Percentiles rank a stretch among this genome's conserved stretches.
Evolutionary conservation across 1,140 invertebrate species (phyloP).

Genomic region (Latrodectus geometricus): DNA sequence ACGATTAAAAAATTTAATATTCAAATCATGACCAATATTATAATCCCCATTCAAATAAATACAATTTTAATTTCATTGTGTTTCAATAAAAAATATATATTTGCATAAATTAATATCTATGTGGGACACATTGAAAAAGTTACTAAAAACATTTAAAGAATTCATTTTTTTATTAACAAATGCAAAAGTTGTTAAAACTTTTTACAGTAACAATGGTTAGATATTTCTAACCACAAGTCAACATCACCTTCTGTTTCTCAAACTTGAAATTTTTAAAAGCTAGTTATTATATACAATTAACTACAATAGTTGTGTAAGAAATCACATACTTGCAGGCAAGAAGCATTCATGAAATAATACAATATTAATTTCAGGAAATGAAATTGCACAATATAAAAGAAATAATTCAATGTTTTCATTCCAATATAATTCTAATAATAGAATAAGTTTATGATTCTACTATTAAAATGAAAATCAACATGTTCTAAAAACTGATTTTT

Average conservation of each 20-base stretch:
- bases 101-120: no score
- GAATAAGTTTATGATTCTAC: background rate
- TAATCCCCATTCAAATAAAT: no score
- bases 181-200: conserved; percentile 57
- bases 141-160: no score
- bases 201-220: conserved; percentile 54
- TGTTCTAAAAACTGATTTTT: no score
- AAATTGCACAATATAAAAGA: background rate
- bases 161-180: conserved; percentile 46
- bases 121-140: no score
- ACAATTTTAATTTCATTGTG: no score
- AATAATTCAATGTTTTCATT: background rate
- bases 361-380: background rate
- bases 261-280: conserved; percentile 30
- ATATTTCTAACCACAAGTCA: background rate
- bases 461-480: background rate
- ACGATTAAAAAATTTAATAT: no score
- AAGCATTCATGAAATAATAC: background rate
- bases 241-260: conserved; percentile 3
- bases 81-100: no score
- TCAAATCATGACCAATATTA: no score
- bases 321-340: background rate
- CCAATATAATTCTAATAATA: background rate
- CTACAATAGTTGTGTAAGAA: conserved; percentile 27
- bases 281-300: conserved; percentile 43